Evolutionary conservation across 2,797 vertebrate genomes (phyloP), one percentile per base, ranked within the genome.

Genomic region (Knipowitschia caucasica): DNA sequence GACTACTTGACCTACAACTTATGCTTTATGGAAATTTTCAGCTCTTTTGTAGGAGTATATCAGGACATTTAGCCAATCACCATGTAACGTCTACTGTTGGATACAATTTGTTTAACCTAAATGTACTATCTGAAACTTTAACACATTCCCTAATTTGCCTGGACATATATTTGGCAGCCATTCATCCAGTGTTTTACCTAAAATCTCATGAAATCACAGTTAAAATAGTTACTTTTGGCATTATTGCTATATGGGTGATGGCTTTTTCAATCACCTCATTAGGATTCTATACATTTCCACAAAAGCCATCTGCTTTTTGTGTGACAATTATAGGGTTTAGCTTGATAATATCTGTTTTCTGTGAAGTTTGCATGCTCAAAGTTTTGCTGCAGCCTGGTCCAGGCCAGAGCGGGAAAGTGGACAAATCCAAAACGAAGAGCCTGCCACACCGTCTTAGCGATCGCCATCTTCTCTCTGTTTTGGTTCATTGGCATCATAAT

Each of bases 161-260:
- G 8, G 73, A 79, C 1, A 20, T 53, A 4, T 73, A 75, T 0
- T 10, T 78, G 43, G 71, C 75, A 8, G 66, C 70, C 0, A 31
- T 73, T 39, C 64, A 64, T 2, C 77, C 70, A 1, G 1, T 79
- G 35, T 8, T 7, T 52, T 79, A 71, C 42, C 10, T 54, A 36
- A 2, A 23, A 11, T 25, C 66, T 8, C 67, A 14, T 11, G 40
- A 20, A 5, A 8, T 25, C 0, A 12, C 31, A 0, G 62, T 59
- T 0, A 17, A 56, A 27, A 17, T 79, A 21, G 55, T 49, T 30
- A 73, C 64, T 1, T 0, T 64, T 24, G 1, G 0, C 54, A 20
- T 53, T 0, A 4, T 0, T 0, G 51, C 43, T n/a, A 51, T 3
- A 17, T 75, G 73, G 73, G 3, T 71, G 38, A 2, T 61, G 5